Percentiles rank a stretch among this genome's conserved stretches.
phyloP scores from a whole-genome alignment of 2,113 vertebrate species.

The Sarotherodon lohbergeri region DNA sequence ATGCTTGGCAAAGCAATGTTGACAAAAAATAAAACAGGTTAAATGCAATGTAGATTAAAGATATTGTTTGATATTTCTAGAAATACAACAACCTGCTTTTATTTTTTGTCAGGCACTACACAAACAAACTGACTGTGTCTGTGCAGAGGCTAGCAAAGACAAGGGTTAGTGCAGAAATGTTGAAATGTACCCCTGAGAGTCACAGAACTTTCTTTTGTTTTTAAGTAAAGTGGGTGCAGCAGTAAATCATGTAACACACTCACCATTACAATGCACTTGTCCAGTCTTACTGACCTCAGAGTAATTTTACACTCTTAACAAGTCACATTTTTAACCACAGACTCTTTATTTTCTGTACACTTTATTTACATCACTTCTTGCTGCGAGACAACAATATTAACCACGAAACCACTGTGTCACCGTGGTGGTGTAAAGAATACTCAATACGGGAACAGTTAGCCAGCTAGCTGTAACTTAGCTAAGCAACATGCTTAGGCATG shows the following conservation, averaged over 20 bases:
- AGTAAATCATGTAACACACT: not conserved
- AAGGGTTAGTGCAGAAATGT: not conserved
- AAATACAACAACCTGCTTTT: not conserved
- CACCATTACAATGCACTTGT: rapidly evolving
- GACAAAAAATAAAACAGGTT: not conserved
- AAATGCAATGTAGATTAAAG: not conserved
- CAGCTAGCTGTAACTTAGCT: no score
- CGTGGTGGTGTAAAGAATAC: no score
- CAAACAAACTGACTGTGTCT: not conserved
- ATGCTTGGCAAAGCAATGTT: not conserved
- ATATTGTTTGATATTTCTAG: not conserved
- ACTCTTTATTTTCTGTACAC: no score
- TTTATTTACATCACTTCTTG: no score
- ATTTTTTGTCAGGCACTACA: not conserved
- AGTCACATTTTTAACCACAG: no score
- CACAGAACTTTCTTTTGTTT: not conserved
- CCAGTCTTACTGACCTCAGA: not conserved
- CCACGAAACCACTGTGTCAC: no score
- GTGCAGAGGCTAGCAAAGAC: not conserved
- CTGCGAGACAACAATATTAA: no score
- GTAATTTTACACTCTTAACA: not conserved
- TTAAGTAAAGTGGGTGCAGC: not conserved
- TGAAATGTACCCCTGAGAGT: not conserved
- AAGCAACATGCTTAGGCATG: no score
- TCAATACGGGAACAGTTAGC: no score